phyloP scores from a whole-genome alignment of 2,797 vertebrate genomes.

The Gymnoscopelus microlampas region DNA sequence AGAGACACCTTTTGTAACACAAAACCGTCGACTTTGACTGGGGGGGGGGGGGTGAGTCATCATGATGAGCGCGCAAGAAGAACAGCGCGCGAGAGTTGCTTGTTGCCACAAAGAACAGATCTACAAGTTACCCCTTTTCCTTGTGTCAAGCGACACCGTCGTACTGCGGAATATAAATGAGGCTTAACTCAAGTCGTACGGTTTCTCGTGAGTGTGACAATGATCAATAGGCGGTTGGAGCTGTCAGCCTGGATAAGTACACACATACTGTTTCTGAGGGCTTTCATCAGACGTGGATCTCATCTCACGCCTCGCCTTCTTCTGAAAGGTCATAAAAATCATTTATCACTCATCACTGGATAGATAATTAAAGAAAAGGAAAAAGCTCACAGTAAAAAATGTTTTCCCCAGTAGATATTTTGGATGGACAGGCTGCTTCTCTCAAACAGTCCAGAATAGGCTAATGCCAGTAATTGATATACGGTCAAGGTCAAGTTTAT shows the following conservation, averaged over 20 bases:
- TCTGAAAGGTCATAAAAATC: slow-evolving; percentile 25
- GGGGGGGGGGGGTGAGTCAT: too few relatives aligned
- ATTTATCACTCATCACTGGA: slow-evolving; percentile 15
- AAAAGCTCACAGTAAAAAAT: background rate
- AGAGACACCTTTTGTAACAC: too few relatives aligned
- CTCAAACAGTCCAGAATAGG: background rate
- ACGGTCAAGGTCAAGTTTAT: too few relatives aligned
- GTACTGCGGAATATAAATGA: too few relatives aligned
- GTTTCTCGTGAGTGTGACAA: slow-evolving; percentile 4
- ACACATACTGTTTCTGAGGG: background rate
- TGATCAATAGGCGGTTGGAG: slow-evolving; percentile 52
- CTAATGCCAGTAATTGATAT: too few relatives aligned
- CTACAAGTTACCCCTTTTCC: too few relatives aligned
- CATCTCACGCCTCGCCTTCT: slow-evolving; percentile 19
- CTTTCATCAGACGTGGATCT: slow-evolving; percentile 26
- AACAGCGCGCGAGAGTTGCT: too few relatives aligned
- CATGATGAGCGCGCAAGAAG: too few relatives aligned
- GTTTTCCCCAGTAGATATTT: slow-evolving; percentile 11
- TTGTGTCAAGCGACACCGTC: too few relatives aligned
- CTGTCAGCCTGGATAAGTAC: slow-evolving; percentile 21
- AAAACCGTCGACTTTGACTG: too few relatives aligned
- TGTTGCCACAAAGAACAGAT: too few relatives aligned
- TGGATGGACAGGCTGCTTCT: background rate
- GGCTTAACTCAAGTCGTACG: too few relatives aligned
- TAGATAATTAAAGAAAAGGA: slow-evolving; percentile 4